Evolutionary conservation across 2,113 vertebrate species (phyloP), one percentile per base, ranked within the genome.

Genomic region (Manacus vitellinus): DNA sequence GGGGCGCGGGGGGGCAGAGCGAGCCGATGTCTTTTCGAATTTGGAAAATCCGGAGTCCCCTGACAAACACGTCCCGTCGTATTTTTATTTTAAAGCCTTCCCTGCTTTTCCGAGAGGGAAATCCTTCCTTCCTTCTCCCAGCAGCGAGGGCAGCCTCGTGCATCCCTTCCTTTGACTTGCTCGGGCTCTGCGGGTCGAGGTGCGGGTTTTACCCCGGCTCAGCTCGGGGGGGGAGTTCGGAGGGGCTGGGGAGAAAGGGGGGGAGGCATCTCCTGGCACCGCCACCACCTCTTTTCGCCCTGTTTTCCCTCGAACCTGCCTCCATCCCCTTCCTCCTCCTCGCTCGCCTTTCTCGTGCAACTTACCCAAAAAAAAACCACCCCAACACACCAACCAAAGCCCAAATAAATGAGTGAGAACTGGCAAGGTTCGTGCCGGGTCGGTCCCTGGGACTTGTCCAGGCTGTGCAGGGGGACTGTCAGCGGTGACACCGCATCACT

Each of bases 81-180:
- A n/a, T 21, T 52, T 91, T 78, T 28, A 27, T 83, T 71, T 61
- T 20, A 41, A 86, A 74, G 35, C 44, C 19, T 80, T 33, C 8
- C 54, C n/a, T 63, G 3, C 17, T 41, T 76, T 58, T 58, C 35
- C 17, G 51, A 61, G 83, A 41, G 84, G 81, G 56, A 63, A 97
- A 62, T 16, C 71, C 65, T 55, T 55, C 1, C 67, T 55, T 55
- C 1, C 67, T 84, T 70, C 43, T 5, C 10, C 9, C 71, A 63
- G 70, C 66, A 56, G 55, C 73, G 12, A 81, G 68, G 59, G 66
- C n/a, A 84, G 31, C 54, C 51, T 61, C 9, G 35, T 27, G 33
- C 22, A 9, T 16, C 20, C 30, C 1, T 21, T 21, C 3, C 3
- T 56, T 11, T 14, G 6, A 5, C 19, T 46, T 13, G 2, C 21